Percentiles rank a stretch among this genome's conserved stretches.
These are phyloP conservation scores for Melanogrammus aeglefinus DNA, from an alignment of 2,797 vertebrate species.

Conservation along the genomic window DNA sequence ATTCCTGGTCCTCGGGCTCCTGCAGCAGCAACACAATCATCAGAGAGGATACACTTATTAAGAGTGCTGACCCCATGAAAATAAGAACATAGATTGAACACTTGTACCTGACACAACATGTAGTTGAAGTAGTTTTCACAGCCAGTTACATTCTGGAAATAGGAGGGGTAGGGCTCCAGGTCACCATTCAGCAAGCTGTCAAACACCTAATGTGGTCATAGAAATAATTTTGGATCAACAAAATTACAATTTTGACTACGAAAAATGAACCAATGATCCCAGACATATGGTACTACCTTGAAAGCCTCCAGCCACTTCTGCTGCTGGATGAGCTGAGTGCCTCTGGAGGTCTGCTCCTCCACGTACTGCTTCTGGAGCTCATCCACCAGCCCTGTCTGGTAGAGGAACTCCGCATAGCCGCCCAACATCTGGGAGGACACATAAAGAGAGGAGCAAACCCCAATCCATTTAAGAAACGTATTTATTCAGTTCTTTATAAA, in stretches of 20 bases:
- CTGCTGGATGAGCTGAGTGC: constrained; percentile 72
- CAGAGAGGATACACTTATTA: neutral
- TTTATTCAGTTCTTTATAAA: neutral
- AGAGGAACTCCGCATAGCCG: constrained; percentile 77
- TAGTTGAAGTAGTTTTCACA: constrained; percentile 82
- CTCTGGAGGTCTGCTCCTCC: constrained; percentile 68
- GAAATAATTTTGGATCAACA: constrained; percentile 6
- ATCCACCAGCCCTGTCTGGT: constrained; percentile 71
- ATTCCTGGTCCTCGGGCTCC: constrained; percentile 77
- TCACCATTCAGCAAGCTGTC: constrained; percentile 78
- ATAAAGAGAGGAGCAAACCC: neutral
- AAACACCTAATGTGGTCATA: constrained; percentile 70
- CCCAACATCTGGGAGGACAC: constrained; percentile 67
- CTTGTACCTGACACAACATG: constrained; percentile 77
- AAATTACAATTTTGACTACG: neutral
- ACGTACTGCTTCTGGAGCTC: constrained; percentile 69
- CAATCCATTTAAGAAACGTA: neutral
- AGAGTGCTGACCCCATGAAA: neutral
- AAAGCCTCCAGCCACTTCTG: constrained; percentile 79
- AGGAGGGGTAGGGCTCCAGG: constrained; percentile 67
- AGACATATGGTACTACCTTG: constrained; percentile 56
- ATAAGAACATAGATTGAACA: neutral
- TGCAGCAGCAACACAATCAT: constrained; percentile 32
- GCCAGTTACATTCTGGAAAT: constrained; percentile 81
- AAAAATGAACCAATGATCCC: neutral